These are phyloP conservation scores for Erethizon dorsatum DNA, from an alignment of 2,797 vertebrate genomes.

Conservation along the genomic window DNA sequence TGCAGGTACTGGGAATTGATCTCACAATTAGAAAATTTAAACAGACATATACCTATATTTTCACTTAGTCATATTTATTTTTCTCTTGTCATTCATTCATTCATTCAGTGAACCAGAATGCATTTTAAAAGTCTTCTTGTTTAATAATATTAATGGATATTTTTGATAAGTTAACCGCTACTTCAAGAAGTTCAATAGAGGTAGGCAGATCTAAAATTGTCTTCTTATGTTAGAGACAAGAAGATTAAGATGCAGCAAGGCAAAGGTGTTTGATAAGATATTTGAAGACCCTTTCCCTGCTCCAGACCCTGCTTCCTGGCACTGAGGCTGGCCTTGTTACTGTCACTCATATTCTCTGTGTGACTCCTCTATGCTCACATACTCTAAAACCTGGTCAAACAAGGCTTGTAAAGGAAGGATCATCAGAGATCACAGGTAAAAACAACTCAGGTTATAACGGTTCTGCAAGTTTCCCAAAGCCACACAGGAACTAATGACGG, in stretches of 20 bases:
- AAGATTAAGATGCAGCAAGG: not conserved
- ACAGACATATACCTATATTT: not conserved
- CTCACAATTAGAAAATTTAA: conserved; percentile 10
- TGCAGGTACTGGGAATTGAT: not conserved
- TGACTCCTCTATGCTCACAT: not conserved
- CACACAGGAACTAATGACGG: not conserved
- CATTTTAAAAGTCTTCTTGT: not conserved
- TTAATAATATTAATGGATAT: not conserved
- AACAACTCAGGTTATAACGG: not conserved
- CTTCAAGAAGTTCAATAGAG: not conserved
- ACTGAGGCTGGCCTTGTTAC: not conserved
- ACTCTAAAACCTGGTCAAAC: not conserved
- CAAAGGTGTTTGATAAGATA: not conserved
- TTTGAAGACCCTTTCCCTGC: not conserved
- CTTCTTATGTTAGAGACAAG: not conserved
- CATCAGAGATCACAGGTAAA: not conserved
- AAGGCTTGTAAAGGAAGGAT: not conserved
- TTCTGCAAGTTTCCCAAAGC: conserved; percentile 19
- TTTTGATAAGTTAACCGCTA: not conserved
- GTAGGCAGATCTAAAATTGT: not conserved
- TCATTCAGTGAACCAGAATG: not conserved
- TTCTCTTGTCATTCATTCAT: not conserved
- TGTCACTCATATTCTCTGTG: not conserved
- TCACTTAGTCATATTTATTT: not conserved
- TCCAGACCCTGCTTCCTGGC: too few relatives aligned